Percentiles rank a stretch among this genome's conserved stretches.
phyloP scores from a whole-genome alignment of 2,113 vertebrate genomes.

The Gopherus evgoodei region DNA sequence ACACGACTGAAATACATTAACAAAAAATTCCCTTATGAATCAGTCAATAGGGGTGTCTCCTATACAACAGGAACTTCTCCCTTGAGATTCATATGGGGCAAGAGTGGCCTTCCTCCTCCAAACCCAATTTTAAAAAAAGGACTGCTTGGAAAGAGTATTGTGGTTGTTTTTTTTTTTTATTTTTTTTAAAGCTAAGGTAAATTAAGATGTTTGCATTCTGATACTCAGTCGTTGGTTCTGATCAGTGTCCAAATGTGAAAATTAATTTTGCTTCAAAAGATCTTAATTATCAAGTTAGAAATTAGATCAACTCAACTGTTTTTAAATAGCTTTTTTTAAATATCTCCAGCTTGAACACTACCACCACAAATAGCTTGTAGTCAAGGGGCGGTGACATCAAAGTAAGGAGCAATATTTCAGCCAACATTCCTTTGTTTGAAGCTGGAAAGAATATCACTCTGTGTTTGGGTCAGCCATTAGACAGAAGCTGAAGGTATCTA shows the following conservation, averaged over 20 bases:
- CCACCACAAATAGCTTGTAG: background rate
- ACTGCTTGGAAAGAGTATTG: background rate
- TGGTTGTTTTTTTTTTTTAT: background rate
- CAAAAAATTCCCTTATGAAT: background rate
- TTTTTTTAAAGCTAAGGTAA: background rate
- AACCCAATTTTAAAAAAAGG: background rate
- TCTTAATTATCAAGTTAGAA: background rate
- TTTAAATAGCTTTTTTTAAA: background rate
- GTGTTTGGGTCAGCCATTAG: background rate
- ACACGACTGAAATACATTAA: background rate
- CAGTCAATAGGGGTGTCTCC: background rate
- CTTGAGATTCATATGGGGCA: background rate
- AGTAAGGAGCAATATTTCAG: background rate
- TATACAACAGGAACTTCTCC: background rate
- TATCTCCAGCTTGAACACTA: background rate
- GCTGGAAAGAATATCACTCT: background rate
- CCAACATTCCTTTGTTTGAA: background rate
- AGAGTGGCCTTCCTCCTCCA: background rate
- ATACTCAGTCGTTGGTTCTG: background rate
- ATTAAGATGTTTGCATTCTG: rapidly evolving
- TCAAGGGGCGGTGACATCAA: background rate
- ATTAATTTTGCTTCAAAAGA: background rate
- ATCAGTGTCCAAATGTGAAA: background rate
- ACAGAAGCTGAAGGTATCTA: background rate
- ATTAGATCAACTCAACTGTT: background rate